Percentiles rank a stretch among this genome's conserved stretches.
phyloP scores from a whole-genome alignment of 2,888 invertebrate genomes.

The Protodeltote pygarga region DNA sequence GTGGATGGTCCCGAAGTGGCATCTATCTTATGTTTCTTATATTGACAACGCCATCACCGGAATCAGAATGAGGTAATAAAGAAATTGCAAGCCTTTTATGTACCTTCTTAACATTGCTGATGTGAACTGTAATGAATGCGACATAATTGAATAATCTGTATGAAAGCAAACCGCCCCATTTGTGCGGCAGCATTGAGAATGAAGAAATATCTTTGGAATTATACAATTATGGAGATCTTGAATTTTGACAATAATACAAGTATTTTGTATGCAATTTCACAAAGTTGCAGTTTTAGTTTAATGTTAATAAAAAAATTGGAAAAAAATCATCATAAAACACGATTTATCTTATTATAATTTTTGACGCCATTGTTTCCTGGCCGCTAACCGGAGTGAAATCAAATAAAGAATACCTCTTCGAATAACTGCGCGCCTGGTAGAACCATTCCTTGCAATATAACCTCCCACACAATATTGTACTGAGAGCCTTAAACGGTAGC shows the following conservation, averaged over 20 bases:
- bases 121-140: constrained; percentile 64
- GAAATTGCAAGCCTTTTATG: constrained; percentile 73
- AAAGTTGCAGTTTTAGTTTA: no score
- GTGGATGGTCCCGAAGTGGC: constrained; percentile 64
- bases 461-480: constrained; percentile 9
- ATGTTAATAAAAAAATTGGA: no score
- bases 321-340: no score
- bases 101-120: constrained; percentile 63
- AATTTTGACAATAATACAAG: not conserved
- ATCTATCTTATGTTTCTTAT: constrained; percentile 76
- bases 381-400: no score
- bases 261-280: constrained; percentile 8
- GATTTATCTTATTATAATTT: no score
- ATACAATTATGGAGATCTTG: not conserved
- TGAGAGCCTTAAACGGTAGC: constrained; percentile 7
- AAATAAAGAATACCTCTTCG: not conserved
- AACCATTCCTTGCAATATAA: constrained; percentile 4
- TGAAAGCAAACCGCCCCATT: constrained; percentile 53
- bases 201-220: constrained; percentile 37
- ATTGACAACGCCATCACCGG: constrained; percentile 69
- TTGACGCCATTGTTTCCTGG: no score
- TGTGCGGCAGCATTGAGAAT: constrained; percentile 38
- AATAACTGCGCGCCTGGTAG: constrained; percentile 20
- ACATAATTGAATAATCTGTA: constrained; percentile 69
- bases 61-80: constrained; percentile 75